These are phyloP conservation scores for Melieria omissa DNA, from an alignment of 2,888 invertebrate species.

Conservation along the genomic window DNA sequence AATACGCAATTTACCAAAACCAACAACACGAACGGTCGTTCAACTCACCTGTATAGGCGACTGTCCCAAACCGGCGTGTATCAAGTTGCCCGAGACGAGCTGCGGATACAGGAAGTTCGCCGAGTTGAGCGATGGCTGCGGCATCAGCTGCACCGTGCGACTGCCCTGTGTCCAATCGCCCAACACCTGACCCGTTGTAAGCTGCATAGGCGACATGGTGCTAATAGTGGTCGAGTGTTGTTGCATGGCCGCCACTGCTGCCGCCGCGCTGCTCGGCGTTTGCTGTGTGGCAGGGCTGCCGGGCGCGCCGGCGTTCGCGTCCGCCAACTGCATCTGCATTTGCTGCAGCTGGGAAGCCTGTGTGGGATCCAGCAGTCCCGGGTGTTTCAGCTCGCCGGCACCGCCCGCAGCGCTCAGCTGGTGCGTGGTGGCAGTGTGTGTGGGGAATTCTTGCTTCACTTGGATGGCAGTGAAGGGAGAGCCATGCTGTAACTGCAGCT, in stretches of 20 bases:
- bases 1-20: background rate
- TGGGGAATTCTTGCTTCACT: slow-evolving; percentile 67
- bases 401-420: slow-evolving; percentile 46
- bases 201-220: slow-evolving; percentile 82
- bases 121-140: slow-evolving; percentile 73
- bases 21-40: background rate
- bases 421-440: slow-evolving; percentile 47
- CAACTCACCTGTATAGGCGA: slow-evolving; percentile 71
- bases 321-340: slow-evolving; percentile 64
- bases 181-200: slow-evolving; percentile 72
- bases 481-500: slow-evolving; percentile 72
- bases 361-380: slow-evolving; percentile 67
- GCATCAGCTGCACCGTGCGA: slow-evolving; percentile 85
- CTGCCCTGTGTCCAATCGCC: slow-evolving; percentile 75
- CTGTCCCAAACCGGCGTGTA: slow-evolving; percentile 69
- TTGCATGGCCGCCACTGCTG: slow-evolving; percentile 60
- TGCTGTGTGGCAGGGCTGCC: slow-evolving; percentile 68
- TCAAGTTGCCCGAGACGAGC: slow-evolving; percentile 83
- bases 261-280: slow-evolving; percentile 59
- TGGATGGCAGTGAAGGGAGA: slow-evolving; percentile 67
- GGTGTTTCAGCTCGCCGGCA: slow-evolving; percentile 58
- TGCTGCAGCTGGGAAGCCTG: slow-evolving; percentile 68
- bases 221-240: slow-evolving; percentile 74
- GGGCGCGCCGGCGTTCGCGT: slow-evolving; percentile 55
- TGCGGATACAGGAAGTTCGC: slow-evolving; percentile 80